Base-by-base conservation (phyloP, 1,140 invertebrate genomes). In the Hycleus cichorii region DNA sequence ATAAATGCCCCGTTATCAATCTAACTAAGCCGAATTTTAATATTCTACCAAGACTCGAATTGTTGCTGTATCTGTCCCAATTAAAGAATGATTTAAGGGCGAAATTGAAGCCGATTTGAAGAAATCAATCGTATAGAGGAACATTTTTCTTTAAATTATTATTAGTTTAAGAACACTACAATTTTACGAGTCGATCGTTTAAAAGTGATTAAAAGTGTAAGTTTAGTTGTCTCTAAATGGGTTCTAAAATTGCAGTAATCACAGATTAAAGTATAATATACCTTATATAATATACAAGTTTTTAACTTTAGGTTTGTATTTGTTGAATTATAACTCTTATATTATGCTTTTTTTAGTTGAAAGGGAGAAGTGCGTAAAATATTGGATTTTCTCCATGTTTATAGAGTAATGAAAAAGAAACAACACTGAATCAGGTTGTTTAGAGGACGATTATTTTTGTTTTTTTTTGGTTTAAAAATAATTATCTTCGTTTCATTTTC, bases 211-310 rank as follows among this genome's bases (percentile, higher is more conserved):
- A 53, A 53, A 53, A 53, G 51, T 53, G 51, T 54, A 42, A 42
- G 40, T 44, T 40, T 44, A 47, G 42, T 47, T 43, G 51, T 42
- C 55, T 54, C 57, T 59, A 62, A 47, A 11, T 42, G 40, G 40
- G 5, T 42, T n/a, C 11, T 42, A 42, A 42, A 42, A 60, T 59
- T 62, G 60, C 57, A 50, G 49, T 59, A 62, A 62, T 62, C 60
- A 62, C 60, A 62, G 60, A 58, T 62, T 56, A 58, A 62, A 62
- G 46, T 62, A 62, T 62, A 10, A 61, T 57, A 50, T 27, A 62
- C 50, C 38, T 46, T 62, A 57, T 18, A 18, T 45, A 54, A 49
- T 59, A 52, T 57, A 61, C 59, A 61, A 49, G 25, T n/a, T 42
- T 32, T 18, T 18, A 18, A 18, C 1, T 18, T 18, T 18, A 18